phyloP scores from a whole-genome alignment of 2,113 vertebrate species.

The Sturnus vulgaris region DNA sequence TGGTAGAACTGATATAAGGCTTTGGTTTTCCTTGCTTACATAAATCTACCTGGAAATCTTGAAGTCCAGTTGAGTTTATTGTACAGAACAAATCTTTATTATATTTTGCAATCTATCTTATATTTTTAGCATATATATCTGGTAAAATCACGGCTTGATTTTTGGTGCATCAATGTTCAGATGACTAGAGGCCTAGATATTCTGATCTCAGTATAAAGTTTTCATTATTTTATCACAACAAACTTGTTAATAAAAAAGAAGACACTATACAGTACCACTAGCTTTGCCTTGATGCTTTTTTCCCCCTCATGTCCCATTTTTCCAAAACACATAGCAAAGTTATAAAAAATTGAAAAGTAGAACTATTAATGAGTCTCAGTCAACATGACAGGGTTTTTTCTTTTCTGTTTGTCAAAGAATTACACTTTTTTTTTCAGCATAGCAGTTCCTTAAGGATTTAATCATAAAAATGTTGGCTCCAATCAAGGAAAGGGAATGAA shows the following conservation, averaged over 20 bases:
- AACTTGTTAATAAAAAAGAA: neutral
- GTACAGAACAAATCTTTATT: neutral
- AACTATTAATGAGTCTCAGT: neutral
- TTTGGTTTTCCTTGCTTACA: neutral
- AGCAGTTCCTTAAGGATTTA: neutral
- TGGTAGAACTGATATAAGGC: neutral
- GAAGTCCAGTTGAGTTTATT: neutral
- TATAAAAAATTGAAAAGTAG: slow-evolving; percentile 33
- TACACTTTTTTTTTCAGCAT: neutral
- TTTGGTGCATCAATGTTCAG: neutral
- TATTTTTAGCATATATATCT: neutral
- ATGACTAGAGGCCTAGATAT: neutral
- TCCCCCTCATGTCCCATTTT: neutral
- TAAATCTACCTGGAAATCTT: neutral
- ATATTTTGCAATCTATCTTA: neutral
- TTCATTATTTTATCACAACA: neutral
- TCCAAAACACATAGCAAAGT: neutral
- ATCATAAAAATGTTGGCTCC: neutral
- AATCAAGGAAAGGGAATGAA: neutral
- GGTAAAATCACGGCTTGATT: neutral
- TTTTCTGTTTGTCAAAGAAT: neutral
- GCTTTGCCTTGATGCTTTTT: neutral
- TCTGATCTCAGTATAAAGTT: neutral
- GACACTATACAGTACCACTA: neutral
- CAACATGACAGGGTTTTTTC: neutral